phyloP scores from a whole-genome alignment of 2,888 invertebrate genomes.

The Ernsta delagoae region DNA sequence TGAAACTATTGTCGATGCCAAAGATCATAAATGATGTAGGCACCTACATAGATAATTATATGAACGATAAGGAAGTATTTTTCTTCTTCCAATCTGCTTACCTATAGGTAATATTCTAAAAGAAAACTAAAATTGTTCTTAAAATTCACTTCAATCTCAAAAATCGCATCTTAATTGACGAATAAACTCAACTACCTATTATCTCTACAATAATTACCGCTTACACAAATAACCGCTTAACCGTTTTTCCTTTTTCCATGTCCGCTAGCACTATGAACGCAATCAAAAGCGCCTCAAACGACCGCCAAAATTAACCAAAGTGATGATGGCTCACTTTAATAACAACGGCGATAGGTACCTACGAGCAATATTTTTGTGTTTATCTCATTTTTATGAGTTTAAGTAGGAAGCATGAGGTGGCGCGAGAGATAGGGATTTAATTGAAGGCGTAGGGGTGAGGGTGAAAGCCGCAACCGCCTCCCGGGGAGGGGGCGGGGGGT shows the following conservation, averaged over 20 bases:
- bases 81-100: too few relatives aligned
- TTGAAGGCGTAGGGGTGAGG: conserved; percentile 75
- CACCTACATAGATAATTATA: too few relatives aligned
- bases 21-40: too few relatives aligned
- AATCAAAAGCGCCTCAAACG: conserved; percentile 32
- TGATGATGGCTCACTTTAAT: conserved; percentile 59
- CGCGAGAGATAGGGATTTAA: conserved; percentile 80
- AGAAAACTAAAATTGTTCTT: too few relatives aligned
- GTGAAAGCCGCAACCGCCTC: conserved; percentile 61
- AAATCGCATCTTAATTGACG: neutral
- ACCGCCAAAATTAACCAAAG: conserved; percentile 36
- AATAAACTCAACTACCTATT: neutral
- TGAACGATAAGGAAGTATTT: too few relatives aligned
- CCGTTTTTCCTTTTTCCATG: conserved; percentile 6
- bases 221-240: neutral
- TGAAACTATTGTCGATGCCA: too few relatives aligned
- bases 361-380: conserved; percentile 77
- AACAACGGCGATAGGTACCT: conserved; percentile 63
- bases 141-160: neutral
- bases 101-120: too few relatives aligned
- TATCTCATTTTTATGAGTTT: conserved; percentile 79
- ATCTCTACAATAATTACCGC: neutral
- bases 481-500: conserved; percentile 54
- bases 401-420: conserved; percentile 78
- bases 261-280: conserved; percentile 8